Conservation (phyloP, 2,113 vertebrate genomes). For the Acanthisitta chloris region DNA sequence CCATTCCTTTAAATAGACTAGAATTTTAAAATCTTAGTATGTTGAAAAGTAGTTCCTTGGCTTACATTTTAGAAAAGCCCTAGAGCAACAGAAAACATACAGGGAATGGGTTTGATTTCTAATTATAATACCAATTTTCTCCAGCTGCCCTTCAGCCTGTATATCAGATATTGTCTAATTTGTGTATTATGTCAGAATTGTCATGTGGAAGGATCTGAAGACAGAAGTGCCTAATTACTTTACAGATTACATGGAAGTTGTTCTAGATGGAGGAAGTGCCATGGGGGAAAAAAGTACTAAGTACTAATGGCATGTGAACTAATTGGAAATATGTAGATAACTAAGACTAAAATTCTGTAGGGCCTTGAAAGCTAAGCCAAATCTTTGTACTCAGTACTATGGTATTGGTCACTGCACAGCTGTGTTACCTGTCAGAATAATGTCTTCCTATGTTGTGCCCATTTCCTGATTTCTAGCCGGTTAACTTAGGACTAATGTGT, state of each 20-base stretch:
- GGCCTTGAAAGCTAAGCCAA: background rate
- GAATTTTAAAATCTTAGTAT: background rate
- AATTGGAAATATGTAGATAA: slow-evolving; percentile 51
- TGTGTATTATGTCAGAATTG: slow-evolving; percentile 25
- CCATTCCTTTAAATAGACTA: background rate
- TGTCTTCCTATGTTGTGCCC: background rate
- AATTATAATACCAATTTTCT: slow-evolving; percentile 61
- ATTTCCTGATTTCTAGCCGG: background rate
- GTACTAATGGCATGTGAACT: background rate
- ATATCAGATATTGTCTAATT: slow-evolving; percentile 8
- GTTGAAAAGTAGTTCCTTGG: background rate
- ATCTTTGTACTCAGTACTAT: background rate
- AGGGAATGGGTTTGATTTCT: slow-evolving; percentile 35
- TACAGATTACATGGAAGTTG: slow-evolving; percentile 14
- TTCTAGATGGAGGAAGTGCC: background rate
- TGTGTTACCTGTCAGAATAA: background rate
- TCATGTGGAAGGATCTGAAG: slow-evolving; percentile 34
- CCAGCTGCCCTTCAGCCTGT: slow-evolving; percentile 29
- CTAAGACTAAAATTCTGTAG: background rate
- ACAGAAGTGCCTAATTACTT: slow-evolving; percentile 46
- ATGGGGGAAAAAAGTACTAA: background rate
- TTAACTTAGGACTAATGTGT: background rate
- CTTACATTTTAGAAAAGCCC: background rate
- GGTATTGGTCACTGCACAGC: background rate
- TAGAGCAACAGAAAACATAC: background rate